These are phyloP conservation scores for Sternotherus odoratus DNA, from an alignment of 2,797 vertebrate genomes.

Conservation along the genomic window DNA sequence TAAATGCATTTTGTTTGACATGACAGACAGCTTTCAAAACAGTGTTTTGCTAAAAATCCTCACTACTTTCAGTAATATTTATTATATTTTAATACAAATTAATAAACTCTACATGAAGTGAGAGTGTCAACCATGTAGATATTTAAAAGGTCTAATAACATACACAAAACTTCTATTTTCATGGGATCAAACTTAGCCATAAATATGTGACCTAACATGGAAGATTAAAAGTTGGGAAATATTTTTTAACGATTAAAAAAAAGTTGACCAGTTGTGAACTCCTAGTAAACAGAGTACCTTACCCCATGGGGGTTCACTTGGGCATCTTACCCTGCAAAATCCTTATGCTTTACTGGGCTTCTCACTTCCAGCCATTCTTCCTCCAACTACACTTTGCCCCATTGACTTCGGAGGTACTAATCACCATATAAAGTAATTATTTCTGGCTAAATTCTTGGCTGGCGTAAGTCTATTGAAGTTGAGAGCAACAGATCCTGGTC, in stretches of 20 bases:
- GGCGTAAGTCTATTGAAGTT: accelerated
- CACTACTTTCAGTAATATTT: constrained; percentile 63
- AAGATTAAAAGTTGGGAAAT: accelerated
- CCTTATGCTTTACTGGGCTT: accelerated
- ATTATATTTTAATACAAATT: constrained; percentile 75
- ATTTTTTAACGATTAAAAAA: neutral
- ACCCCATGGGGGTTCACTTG: neutral
- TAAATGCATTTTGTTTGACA: constrained; percentile 78
- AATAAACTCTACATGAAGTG: constrained; percentile 62
- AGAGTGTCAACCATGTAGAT: constrained; percentile 2
- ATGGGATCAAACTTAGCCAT: neutral
- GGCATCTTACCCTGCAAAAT: neutral
- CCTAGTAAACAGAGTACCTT: neutral
- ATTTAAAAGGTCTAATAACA: constrained; percentile 50
- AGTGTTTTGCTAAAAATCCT: constrained; percentile 38
- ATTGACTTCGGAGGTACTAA: accelerated
- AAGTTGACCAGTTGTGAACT: neutral
- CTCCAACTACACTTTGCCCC: neutral
- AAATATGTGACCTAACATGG: neutral
- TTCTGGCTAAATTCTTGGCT: accelerated
- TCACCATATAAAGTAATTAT: accelerated
- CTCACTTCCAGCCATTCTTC: neutral
- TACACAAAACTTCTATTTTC: constrained; percentile 4
- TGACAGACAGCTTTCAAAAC: constrained; percentile 75
- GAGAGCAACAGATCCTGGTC: accelerated